Evolutionary conservation across 2,113 vertebrate genomes (phyloP), one percentile per base, ranked within the genome.

Genomic region (Panurus biarmicus): DNA sequence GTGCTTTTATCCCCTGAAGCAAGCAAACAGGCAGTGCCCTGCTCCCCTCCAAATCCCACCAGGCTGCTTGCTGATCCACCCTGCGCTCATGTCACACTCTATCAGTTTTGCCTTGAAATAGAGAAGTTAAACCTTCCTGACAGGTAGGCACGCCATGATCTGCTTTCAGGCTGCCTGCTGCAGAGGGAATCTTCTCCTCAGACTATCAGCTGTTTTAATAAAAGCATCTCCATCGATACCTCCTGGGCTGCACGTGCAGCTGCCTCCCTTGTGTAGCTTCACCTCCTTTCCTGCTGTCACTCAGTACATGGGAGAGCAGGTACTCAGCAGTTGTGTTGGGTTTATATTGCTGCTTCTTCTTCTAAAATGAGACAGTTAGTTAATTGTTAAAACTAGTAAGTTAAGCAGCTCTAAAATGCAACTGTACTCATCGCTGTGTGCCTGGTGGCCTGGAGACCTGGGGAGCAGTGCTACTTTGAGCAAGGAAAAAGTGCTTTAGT

Each of bases 381-480:
- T 21, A 28, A 22, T 22, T 57, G 40, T 73, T 40, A 11, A 28
- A 58, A n/a, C 4, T 7, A 9, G 3, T 45, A 35, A 36, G 4
- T 29, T 84, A n/a, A n/a, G 48, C 40, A 47, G 38, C 44, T 58
- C 25, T 69, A 38, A 56, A 79, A 61, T 48, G 2, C 18, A 38
- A 0, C 24, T 61, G 3, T 38, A 2, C 6, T 31, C 7, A 3
- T 44, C 0, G 0, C 9, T 21, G 7, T 42, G 45, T 60, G 48
- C 12, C 26, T 26, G 8, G 18, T 57, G 61, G 22, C 20, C 20
- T 54, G 26, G 21, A 45, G 77, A 4, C 10, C 3, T 56, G 71
- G 9, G 20, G 9, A 69, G 14, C 10, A 31, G 14, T 42, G 2
- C 9, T 48, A 1, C 9, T 15, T 22, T 22, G 57, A 64, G 44